Base-by-base conservation (phyloP, 2,113 vertebrate species). In the Seriola quinqueradiata region DNA sequence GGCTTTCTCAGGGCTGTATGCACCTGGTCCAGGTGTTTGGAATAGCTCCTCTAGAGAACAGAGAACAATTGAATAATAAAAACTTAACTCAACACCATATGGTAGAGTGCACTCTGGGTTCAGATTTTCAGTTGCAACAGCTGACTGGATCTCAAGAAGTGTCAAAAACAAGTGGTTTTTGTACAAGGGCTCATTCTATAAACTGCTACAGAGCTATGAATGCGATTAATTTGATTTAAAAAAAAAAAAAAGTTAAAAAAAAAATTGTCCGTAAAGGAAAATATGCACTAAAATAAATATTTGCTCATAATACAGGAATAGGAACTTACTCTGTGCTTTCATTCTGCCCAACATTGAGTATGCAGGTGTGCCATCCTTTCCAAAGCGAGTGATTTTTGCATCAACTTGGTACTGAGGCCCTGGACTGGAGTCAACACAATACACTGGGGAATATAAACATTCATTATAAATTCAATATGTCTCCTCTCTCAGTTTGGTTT, bases 331-430 rank as follows among this genome's bases (percentile, higher is more conserved):
- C 28, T 89, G 89, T 55, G 65, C 8, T 92, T 94, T 95, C 17
- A 79, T 77, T 81, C 96, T 90, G 16, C 95, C 94, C 75, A 96
- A 71, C 52, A 97, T 96, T 10, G 96, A 97, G 77, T 95, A 97
- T 34, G 96, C 94, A 17, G 96, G 96, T 1, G 94, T 93, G 23
- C 94, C 95, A 54, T 93, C 94, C 8, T 92, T 94, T 65, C 97
- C 96, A 66, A 96, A 97, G 28, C 96, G 96, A 11, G 96, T 97
- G 28, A 96, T 85, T 50, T 94, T 96, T 0, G 96, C 95, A 69
- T 97, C 94, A 80, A 97, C 79, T 9, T 95, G 94, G 81, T 98
- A 97, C 63, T 84, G 83, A 5, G 97, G 97, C 4, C 96, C 97
- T 0, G 97, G 97, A 86, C 96, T 97, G 69, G 90, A 80, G 66